phyloP scores from a whole-genome alignment of 2,113 vertebrate genomes.

The Chaetorhynchus papuensis region DNA sequence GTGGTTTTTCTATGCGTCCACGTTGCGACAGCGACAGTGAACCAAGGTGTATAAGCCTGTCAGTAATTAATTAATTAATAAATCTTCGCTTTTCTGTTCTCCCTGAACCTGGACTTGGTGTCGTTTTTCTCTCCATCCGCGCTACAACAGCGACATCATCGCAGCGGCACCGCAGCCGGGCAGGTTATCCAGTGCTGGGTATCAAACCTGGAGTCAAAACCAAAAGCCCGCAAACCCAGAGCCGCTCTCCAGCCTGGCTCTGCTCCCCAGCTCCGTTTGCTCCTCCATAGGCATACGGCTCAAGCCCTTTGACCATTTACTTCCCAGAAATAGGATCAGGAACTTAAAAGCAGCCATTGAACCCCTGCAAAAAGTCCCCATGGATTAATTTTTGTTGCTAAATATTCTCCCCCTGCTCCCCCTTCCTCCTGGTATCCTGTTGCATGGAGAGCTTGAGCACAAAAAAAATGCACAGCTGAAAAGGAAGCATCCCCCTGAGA shows the following conservation, averaged over 20 bases:
- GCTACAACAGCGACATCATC: no score
- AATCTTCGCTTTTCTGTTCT: no score
- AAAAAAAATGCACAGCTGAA: constrained; percentile 15
- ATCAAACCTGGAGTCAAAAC: background rate
- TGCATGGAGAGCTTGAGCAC: background rate
- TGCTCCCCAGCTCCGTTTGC: background rate
- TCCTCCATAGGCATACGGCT: background rate
- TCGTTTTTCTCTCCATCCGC: no score
- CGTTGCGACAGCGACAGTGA: no score
- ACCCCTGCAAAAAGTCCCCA: background rate
- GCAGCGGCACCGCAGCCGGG: background rate
- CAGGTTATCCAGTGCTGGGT: rapidly evolving
- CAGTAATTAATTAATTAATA: no score
- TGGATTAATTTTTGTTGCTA: background rate
- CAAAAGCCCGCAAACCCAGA: background rate
- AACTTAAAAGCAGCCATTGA: background rate
- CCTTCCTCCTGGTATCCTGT: background rate
- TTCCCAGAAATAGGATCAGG: background rate
- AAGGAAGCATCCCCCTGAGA: background rate
- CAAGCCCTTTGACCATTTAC: background rate
- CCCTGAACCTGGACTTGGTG: no score
- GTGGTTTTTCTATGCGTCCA: no score
- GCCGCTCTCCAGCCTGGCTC: background rate
- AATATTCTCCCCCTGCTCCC: background rate
- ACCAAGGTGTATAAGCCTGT: no score